phyloP scores from a whole-genome alignment of 1,140 invertebrate species.

The Medauroidea extradentata region DNA sequence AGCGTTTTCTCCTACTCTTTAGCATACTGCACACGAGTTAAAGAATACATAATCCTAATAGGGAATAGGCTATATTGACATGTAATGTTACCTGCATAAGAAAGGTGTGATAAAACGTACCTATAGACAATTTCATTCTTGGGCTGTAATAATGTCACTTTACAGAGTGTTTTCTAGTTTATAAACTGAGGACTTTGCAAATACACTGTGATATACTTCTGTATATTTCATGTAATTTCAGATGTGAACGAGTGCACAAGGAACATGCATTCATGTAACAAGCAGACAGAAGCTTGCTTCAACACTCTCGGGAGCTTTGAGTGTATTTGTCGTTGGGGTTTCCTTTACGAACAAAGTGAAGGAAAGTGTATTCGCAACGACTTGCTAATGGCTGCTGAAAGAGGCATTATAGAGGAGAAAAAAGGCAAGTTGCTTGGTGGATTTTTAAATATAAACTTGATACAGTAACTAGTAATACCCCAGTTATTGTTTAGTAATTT shows the following conservation, averaged over 20 bases:
- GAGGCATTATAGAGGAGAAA: background rate
- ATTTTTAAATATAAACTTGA: no score
- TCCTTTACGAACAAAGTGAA: constrained; percentile 34
- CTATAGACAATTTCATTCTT: no score
- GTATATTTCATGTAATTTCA: background rate
- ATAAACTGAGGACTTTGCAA: background rate
- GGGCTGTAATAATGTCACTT: no score
- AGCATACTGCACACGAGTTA: no score
- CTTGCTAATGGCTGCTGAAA: background rate
- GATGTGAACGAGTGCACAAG: constrained; percentile 58
- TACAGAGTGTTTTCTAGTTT: background rate
- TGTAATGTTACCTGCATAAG: no score
- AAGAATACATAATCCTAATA: no score
- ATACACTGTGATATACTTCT: background rate
- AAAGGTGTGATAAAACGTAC: no score
- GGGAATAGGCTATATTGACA: no score
- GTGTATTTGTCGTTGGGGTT: constrained; percentile 49
- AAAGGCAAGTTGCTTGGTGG: no score
- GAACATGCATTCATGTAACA: constrained; percentile 43
- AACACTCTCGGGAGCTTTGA: constrained; percentile 51
- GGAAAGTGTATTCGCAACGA: constrained; percentile 24
- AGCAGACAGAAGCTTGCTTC: constrained; percentile 46
- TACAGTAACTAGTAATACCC: no score
- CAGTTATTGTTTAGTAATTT: no score
- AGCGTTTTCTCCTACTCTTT: no score